Evolutionary conservation across 1,140 invertebrate species (phyloP), one percentile per base, ranked within the genome.

Genomic region (Neelides sp.): DNA sequence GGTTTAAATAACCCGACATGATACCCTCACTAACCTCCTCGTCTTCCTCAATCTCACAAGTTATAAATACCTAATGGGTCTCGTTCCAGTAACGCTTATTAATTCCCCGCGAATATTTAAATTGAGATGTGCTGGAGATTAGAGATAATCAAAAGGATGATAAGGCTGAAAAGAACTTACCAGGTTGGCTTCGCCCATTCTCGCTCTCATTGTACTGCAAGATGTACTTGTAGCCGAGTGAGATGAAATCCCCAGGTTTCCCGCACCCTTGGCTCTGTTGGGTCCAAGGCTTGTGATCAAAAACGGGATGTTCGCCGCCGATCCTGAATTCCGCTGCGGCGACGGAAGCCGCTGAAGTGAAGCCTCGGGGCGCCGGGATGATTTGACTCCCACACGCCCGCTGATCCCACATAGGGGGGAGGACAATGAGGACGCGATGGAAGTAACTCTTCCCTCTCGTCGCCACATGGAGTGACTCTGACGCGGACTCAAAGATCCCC

Each of bases 201-300:
- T 45, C 44, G 4, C 52, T 52, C 20, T 57, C 58, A 54, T 60
- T 60, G 28, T 49, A 48, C 23, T 49, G 48, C 12, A 55, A 17
- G 45, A 61, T 32, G 48, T 48, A 61, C 17, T 50, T 48, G 47
- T 70, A 70, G 44, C 70, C 69, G 2, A 76, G 36, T 54, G 71
- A 74, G 15, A 79, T 73, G 54, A 75, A 73, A 61, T 78, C 74
- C 1, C 76, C 77, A 5, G 65, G 66, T 55, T 71, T 64, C 3
- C 73, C 74, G 51, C 76, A 79, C 1, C 74, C 73, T 17, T 65
- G 59, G 15, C 72, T 71, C 63, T 78, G 77, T 57, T 76, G 72
- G 1, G 76, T 77, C 69, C 71, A 79, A 7, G 69, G 64, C 2
- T 57, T 50, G 48, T 72, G 65, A 4, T 72, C 72, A 58, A 72